phyloP scores from a whole-genome alignment of 2,888 invertebrate species.

The Microplitis deprimator region DNA sequence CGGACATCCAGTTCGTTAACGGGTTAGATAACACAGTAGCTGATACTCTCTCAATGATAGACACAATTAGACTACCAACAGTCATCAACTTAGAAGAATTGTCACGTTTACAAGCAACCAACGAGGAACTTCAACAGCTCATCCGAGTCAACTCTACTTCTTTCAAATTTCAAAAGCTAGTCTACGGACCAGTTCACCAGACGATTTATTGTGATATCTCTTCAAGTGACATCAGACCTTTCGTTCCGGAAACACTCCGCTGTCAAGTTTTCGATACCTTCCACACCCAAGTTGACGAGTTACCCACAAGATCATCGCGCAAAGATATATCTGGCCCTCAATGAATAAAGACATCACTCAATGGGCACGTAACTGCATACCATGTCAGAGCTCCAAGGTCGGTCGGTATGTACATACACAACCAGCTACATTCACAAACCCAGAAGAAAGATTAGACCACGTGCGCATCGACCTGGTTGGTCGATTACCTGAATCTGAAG shows the following conservation, averaged over 20 bases:
- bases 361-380: conserved; percentile 56
- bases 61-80: conserved; percentile 41
- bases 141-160: conserved; percentile 1
- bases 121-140: conserved; percentile 40
- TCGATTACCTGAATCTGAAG: conserved; percentile 36
- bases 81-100: conserved; percentile 34
- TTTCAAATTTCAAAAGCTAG: conserved; percentile 30
- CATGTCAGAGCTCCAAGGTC: conserved; percentile 61
- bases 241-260: conserved; percentile 45
- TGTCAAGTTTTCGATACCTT: conserved; percentile 42
- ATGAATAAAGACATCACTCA: conserved; percentile 53
- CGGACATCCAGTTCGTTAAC: not conserved
- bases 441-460: conserved; percentile 48
- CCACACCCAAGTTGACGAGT: conserved; percentile 48
- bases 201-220: conserved; percentile 45
- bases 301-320: conserved; percentile 45
- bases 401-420: conserved; percentile 51
- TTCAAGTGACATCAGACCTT: conserved; percentile 43
- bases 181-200: not conserved
- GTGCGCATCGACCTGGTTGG: conserved; percentile 50
- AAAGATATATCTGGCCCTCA: conserved; percentile 54
- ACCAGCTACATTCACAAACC: conserved; percentile 46
- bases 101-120: conserved; percentile 20
- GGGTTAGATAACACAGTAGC: conserved; percentile 23
- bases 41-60: conserved; percentile 51